Evolutionary conservation across 2,888 invertebrate species (phyloP), one percentile per base, ranked within the genome.

Genomic region (Tanypteryx hageni): DNA sequence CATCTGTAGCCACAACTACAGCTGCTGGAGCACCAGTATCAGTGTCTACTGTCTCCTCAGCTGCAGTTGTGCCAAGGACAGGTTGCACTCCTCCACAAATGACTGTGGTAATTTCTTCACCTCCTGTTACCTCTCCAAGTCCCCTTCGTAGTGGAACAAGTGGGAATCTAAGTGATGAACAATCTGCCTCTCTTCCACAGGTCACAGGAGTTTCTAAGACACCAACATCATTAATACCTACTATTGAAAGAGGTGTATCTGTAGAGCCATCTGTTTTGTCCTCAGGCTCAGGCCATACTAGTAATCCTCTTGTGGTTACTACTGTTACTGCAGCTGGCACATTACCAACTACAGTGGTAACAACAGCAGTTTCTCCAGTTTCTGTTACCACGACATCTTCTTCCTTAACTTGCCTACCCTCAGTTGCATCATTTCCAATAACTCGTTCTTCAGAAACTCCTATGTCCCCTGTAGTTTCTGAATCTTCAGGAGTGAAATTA

Each of bases 31-130:
- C 59, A n/a, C 92, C 81, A 59, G 81, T 81, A 92, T 58, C 92
- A 22, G 92, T 92, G 59, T 82, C 92, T 58, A 81, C 82, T 92
- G 81, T 81, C 27, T 82, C 81, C 58, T 81, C 92, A 81, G 92
- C 81, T 31, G 76, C 92, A 81, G 92, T 82, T 64, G 92, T 82
- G 57, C 92, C 92, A 92, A 92, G 92, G 81, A 31, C 92, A 92
- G 82, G 82, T 58, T 82, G 92, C 92, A 92, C 92, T 58, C 92
- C 92, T 68, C 92, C 92, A 22, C 81, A 82, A 81, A 92, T 81
- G 92, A 56, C 81, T 57, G 92, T 82, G 18, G 92, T 81, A 31
- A n/a, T 82, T 64, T 57, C 82, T 81, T 82, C 81, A 31, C 92
- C 92, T 81, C 81, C 92, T 18, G 58, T 81, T 59, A 92, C 92